Evolutionary conservation across 1,140 invertebrate genomes (phyloP).

Genomic region (Medauroidea extradentata): DNA sequence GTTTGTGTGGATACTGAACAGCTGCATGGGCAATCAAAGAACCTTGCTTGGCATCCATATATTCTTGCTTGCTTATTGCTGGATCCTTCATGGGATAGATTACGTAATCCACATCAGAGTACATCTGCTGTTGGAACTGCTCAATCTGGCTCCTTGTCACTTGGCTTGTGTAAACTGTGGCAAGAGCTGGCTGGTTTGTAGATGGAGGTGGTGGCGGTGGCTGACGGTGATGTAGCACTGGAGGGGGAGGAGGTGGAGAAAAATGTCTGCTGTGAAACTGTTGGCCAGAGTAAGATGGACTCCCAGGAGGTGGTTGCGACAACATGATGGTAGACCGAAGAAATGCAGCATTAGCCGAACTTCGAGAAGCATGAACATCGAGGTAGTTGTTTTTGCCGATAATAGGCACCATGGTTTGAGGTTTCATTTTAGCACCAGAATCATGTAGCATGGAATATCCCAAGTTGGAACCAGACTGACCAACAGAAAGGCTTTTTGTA

Average conservation of each 20-base stretch:
- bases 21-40: slow-evolving; percentile 58
- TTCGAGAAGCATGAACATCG: slow-evolving; percentile 57
- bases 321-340: slow-evolving; percentile 38
- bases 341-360: slow-evolving; percentile 16
- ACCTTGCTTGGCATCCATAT: slow-evolving; percentile 78
- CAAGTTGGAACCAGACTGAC: neutral
- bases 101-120: slow-evolving; percentile 85
- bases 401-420: slow-evolving; percentile 42
- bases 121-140: slow-evolving; percentile 79
- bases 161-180: slow-evolving; percentile 59
- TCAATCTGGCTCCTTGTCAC: slow-evolving; percentile 72
- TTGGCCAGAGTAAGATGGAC: neutral
- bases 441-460: slow-evolving; percentile 22
- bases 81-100: slow-evolving; percentile 86
- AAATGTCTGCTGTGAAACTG: slow-evolving; percentile 7
- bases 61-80: slow-evolving; percentile 81
- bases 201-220: slow-evolving; percentile 51
- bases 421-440: slow-evolving; percentile 51
- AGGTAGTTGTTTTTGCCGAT: slow-evolving; percentile 64
- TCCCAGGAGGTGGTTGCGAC: slow-evolving; percentile 42
- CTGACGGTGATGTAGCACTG: slow-evolving; percentile 45
- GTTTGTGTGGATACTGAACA: slow-evolving; percentile 40
- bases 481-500: too few relatives aligned
- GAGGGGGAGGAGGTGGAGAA: slow-evolving; percentile 42
- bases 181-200: slow-evolving; percentile 50